Percentiles rank a stretch among this genome's conserved stretches.
Conservation (phyloP, 1,140 invertebrate species). For the Neoseiulus cucumeris region DNA sequence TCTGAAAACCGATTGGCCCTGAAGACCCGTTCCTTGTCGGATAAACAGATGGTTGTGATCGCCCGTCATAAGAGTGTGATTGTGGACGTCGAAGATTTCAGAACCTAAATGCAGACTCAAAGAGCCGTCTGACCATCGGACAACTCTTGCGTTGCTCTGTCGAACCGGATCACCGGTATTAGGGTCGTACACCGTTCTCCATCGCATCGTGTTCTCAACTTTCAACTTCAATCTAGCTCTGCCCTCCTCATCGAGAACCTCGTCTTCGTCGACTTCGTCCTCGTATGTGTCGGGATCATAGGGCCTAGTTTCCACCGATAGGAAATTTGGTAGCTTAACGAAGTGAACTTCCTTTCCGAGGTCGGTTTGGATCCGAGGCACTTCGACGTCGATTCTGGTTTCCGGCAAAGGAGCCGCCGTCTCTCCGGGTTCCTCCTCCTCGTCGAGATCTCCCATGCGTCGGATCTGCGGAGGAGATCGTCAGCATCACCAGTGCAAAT, state of each 20-base stretch:
- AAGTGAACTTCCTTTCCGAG: constrained; percentile 79
- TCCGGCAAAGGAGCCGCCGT: constrained; percentile 43
- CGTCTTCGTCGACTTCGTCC: constrained; percentile 97
- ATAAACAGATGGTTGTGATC: constrained; percentile 90
- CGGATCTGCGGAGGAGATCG: constrained; percentile 11
- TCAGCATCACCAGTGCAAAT: neutral
- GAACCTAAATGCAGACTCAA: constrained; percentile 89
- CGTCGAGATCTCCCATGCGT: constrained; percentile 19
- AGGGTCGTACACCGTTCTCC: constrained; percentile 59
- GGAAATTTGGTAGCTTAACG: constrained; percentile 74
- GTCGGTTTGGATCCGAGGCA: constrained; percentile 79
- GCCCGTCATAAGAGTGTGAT: constrained; percentile 64
- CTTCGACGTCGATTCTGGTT: constrained; percentile 85
- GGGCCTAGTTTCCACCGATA: constrained; percentile 58
- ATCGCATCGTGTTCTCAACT: constrained; percentile 92
- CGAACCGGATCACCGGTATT: constrained; percentile 59
- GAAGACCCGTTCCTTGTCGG: constrained; percentile 86
- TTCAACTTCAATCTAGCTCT: constrained; percentile 41
- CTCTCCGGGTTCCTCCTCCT: constrained; percentile 22
- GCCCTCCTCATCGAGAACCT: constrained; percentile 92
- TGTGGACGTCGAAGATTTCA: constrained; percentile 94
- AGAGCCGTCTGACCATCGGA: constrained; percentile 89
- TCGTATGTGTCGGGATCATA: constrained; percentile 90
- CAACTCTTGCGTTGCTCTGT: constrained; percentile 86
- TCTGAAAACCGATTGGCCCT: constrained; percentile 87